Evolutionary conservation across 2,888 invertebrate species (phyloP), one percentile per base, ranked within the genome.

Genomic region (Dryobotodes eremita): DNA sequence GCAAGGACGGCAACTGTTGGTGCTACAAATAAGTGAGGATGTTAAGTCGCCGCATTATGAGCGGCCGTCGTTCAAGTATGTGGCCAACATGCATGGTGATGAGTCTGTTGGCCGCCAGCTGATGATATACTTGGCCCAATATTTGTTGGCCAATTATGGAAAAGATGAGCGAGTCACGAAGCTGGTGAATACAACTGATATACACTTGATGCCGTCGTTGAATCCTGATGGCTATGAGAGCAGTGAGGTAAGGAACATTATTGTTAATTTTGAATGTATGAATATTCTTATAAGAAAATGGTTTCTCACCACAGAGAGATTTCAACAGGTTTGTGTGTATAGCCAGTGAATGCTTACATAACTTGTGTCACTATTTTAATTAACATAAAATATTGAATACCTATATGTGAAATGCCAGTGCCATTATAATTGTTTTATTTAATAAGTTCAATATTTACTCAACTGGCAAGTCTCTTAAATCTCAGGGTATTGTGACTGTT

Each of bases 31-130:
- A 80, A 98, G 98, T 72, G 97, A 98, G 88, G 98, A 98, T 95
- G 98, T 98, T 31, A 89, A 91, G 23, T 85, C 89, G 10, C 82
- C 86, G 91, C 96, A 97, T 94, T 94, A 97, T 92, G 96, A 97
- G 26, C 98, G 98, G 89, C 99, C 99, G 0, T 98, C 99, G 97
- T 98, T 99, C 88, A 99, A 99, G 93, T 99, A 98, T 96, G 98
- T 99, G 80, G 99, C 98, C 20, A 99, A 99, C 92, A 99, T 99
- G 99, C 99, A 99, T 93, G 99, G 99, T 6, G 99, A 99, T 92
- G 99, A 99, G 95, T 97, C 98, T 1, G 97, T 99, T 42, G 99
- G 99, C 0, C 97, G 99, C 62, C 98, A 99, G 93, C 93, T 99
- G 85, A 96, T 99, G 88, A 96, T 99, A 72, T 98, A 98, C 92